A percentile compares a stretch with the other conserved stretches of the same genome.
phyloP scores from a whole-genome alignment of 2,113 vertebrate genomes.

The Lethenteron camtschaticum region DNA sequence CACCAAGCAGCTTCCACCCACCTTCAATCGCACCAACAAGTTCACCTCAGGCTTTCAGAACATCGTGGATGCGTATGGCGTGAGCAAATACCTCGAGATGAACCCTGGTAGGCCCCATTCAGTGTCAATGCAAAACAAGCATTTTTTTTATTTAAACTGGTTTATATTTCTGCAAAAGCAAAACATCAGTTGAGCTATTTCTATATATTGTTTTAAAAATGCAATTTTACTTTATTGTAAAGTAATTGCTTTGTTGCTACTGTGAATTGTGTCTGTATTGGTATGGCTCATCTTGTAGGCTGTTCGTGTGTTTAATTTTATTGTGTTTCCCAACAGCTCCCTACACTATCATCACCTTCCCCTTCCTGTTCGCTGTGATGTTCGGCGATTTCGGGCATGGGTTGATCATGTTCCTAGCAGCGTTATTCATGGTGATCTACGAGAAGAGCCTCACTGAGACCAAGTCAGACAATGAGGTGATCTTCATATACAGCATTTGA shows the following conservation, averaged over 20 bases:
- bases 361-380: conserved; percentile 4
- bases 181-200: too few species aligned
- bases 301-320: too few species aligned
- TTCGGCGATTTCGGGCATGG: not conserved
- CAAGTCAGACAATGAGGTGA: not conserved
- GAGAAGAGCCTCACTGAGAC: conserved; percentile 1
- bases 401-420: not conserved
- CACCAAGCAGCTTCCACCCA: conserved; percentile 59
- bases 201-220: too few species aligned
- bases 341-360: conserved; percentile 5
- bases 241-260: too few species aligned
- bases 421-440: not conserved
- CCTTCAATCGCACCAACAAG: conserved; percentile 76
- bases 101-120: conserved; percentile 49
- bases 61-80: conserved; percentile 89
- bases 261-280: too few species aligned
- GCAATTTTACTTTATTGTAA: too few species aligned
- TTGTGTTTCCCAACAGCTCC: not conserved
- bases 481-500: too few species aligned
- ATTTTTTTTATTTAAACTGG: too few species aligned
- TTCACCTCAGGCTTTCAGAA: conserved; percentile 91
- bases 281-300: too few species aligned
- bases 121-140: too few species aligned
- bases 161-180: too few species aligned
- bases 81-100: conserved; percentile 66